phyloP scores from a whole-genome alignment of 2,888 invertebrate species.

The Abrostola tripartita region DNA sequence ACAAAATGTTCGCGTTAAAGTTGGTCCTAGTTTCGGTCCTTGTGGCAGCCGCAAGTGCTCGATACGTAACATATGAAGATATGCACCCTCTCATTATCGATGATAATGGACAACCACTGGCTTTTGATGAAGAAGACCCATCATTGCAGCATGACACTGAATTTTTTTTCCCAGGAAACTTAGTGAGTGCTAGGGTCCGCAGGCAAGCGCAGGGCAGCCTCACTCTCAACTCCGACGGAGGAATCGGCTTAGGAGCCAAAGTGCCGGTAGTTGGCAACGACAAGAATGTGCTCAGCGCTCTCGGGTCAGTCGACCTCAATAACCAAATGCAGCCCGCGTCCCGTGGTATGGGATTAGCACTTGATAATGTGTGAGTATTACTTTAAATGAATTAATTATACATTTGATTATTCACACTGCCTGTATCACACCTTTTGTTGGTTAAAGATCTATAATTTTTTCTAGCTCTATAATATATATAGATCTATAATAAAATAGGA shows the following conservation, averaged over 20 bases:
- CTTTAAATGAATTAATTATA: not conserved
- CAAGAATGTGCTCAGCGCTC: conserved; percentile 31
- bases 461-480: too few species aligned
- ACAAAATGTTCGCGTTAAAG: too few species aligned
- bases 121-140: too few species aligned
- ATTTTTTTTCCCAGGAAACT: too few species aligned
- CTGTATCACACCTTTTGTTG: not conserved
- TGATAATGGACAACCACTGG: too few species aligned
- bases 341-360: conserved; percentile 26
- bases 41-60: too few species aligned
- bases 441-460: not conserved
- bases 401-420: not conserved
- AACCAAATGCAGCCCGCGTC: conserved; percentile 16
- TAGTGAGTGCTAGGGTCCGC: conserved; percentile 16
- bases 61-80: too few species aligned
- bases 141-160: too few species aligned
- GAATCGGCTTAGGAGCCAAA: conserved; percentile 13
- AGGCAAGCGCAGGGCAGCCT: conserved; percentile 33
- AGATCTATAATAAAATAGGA: too few species aligned
- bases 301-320: conserved; percentile 20
- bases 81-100: too few species aligned
- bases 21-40: too few species aligned
- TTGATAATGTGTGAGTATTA: conserved; percentile 24
- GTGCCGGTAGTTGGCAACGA: conserved; percentile 26
- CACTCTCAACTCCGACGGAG: conserved; percentile 35